A percentile compares a stretch with the other conserved stretches of the same genome.
phyloP scores from a whole-genome alignment of 2,113 vertebrate species.

The Python bivittatus region DNA sequence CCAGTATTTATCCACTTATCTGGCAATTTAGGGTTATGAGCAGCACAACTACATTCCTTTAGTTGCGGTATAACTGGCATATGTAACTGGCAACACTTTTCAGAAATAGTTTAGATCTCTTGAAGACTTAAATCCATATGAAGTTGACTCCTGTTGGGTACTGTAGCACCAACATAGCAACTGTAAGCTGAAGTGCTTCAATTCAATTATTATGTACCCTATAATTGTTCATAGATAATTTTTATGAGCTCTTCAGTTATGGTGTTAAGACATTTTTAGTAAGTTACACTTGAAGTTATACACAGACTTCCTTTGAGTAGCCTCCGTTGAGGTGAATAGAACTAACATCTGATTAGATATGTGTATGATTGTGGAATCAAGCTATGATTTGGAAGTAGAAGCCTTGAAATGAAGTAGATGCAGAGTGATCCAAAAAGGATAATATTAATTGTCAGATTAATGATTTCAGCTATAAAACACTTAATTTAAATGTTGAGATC shows the following conservation, averaged over 20 bases:
- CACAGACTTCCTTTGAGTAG: background rate
- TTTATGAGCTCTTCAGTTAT: background rate
- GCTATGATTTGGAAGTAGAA: background rate
- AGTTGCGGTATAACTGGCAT: background rate
- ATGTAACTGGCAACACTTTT: background rate
- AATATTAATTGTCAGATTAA: background rate
- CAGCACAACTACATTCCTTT: background rate
- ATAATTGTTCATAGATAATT: background rate
- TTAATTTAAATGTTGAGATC: background rate
- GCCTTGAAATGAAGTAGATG: background rate
- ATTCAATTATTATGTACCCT: background rate
- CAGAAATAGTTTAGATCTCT: background rate
- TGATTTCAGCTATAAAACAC: constrained; percentile 8
- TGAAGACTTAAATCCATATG: background rate
- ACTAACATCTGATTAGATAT: background rate
- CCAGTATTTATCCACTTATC: background rate
- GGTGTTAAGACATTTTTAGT: constrained; percentile 4
- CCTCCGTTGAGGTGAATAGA: background rate
- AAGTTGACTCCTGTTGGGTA: background rate
- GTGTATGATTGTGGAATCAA: background rate
- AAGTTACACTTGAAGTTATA: background rate
- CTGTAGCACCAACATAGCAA: background rate
- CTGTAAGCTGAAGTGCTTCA: background rate
- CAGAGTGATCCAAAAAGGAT: background rate
- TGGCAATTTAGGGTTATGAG: background rate